Base-by-base conservation (phyloP, 1,140 invertebrate genomes). In the Aleiodes sp. region DNA sequence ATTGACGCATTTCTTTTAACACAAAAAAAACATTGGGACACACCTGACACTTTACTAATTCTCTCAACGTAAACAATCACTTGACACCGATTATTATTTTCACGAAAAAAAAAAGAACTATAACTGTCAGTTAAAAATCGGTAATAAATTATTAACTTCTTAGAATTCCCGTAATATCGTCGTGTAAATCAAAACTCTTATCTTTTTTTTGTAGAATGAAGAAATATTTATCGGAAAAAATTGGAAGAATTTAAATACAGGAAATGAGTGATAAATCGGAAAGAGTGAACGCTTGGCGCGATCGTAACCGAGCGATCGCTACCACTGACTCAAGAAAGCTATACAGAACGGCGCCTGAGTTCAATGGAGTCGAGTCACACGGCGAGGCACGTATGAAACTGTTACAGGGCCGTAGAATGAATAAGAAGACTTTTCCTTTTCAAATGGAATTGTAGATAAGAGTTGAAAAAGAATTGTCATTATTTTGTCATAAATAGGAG, bases 301-400 rank as follows among this genome's bases (percentile, higher is more conserved):
- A 76, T 82, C 76, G 74, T 72, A 74, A 72, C 63, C 76, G 75
- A 78, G 75, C 76, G 74, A 79, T 80, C 76, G 77, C 75, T 80
- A 74, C 82, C 78, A 82, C 82, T 83, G 77, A 79, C 78, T 80
- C 75, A 76, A 82, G 78, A 75, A 84, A 80, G 75, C 76, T 76
- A 75, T 73, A 73, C 73, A 76, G 73, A 72, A 71, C 74, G 71
- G 76, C 73, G 79, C 76, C 75, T 70, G 72, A 74, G 76, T 75
- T 70, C 73, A 73, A 70, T 78, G 74, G 29, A 43, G 76, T 26
- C 28, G 29, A n/a, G 16, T 43, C 10, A 39, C 21, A 52, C 19
- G 1, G 16, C 21, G 10, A 52, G 46, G 46, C 46, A 7, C 75
- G 75, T 82, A 82, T 80, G 78, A 76, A 76, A 82, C 77, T 73